Evolutionary conservation across 2,888 invertebrate genomes (phyloP), one percentile per base, ranked within the genome.

Genomic region (Yponomeuta sedellus): DNA sequence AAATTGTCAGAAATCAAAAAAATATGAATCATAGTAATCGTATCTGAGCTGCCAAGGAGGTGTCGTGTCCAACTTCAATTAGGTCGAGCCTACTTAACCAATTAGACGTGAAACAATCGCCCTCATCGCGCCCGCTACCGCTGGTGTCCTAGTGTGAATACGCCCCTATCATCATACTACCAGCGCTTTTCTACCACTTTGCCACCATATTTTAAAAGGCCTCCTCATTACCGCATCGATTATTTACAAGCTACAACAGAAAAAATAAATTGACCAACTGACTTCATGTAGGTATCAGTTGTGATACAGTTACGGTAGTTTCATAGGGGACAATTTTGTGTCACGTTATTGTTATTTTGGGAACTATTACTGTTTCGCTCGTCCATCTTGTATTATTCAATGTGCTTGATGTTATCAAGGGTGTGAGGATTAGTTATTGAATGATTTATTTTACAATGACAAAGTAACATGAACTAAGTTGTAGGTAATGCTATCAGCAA

Each of bases 101-200:
- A 90, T 90, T 90, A 89, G 83, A 80, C 74, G 73, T 81, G 82
- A 88, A 88, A 90, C 89, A 88, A 90, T 89, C 82, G 81, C 90
- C 90, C 90, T 75, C 87, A 64, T 59, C 64, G 39, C 71, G 73
- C 70, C 67, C 71, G 20, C 20, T 52, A 52, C 44, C 44, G 44
- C 44, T 1, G 5, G 44, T 52, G 44, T 16, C 44, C 44, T 52
- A 69, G 74, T 78, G 83, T 88, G 86, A 90, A 91, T 88, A 88
- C 87, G 89, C 91, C 91, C 91, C 89, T 91, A 91, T 90, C 83
- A 80, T 80, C 74, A 74, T 70, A 76, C 76, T 79, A 77, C 75
- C 19, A 77, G 79, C 80, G 84, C 85, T 85, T 83, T 85, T 82
- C 77, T 79, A 81, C 77, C 83, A 82, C 87, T 88, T 86, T 88